phyloP scores from a whole-genome alignment of 2,888 invertebrate genomes.

The Aphidius colemani region DNA sequence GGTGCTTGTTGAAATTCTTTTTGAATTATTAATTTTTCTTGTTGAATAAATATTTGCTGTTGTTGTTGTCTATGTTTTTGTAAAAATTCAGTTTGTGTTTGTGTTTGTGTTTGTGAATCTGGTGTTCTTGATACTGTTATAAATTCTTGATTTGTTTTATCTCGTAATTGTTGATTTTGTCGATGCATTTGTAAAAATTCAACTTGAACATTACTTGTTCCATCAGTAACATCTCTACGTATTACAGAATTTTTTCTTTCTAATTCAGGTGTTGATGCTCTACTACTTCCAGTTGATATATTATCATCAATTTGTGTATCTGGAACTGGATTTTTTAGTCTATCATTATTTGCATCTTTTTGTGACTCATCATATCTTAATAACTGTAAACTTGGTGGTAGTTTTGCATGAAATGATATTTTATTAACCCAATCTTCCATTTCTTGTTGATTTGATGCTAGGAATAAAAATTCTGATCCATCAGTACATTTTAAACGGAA shows the following conservation, averaged over 20 bases:
- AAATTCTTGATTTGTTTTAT: constrained; percentile 47
- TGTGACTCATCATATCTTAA: constrained; percentile 78
- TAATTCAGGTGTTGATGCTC: constrained; percentile 60
- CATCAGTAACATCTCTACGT: constrained; percentile 49
- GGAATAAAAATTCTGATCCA: constrained; percentile 91
- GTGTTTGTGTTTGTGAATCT: constrained; percentile 61
- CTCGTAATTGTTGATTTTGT: constrained; percentile 56
- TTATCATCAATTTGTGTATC: constrained; percentile 50
- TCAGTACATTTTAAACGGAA: constrained; percentile 87
- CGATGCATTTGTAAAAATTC: constrained; percentile 53
- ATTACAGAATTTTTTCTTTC: constrained; percentile 58
- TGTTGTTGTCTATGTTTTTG: constrained; percentile 59
- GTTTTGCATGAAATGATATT: constrained; percentile 88
- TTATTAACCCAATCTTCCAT: constrained; percentile 92
- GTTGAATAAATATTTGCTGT: constrained; percentile 49
- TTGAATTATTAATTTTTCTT: constrained; percentile 42
- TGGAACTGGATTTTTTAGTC: constrained; percentile 43
- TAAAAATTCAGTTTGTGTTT: constrained; percentile 64
- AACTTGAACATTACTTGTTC: constrained; percentile 50
- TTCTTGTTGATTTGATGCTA: constrained; percentile 73
- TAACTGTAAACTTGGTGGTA: constrained; percentile 88
- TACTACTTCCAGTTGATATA: constrained; percentile 59
- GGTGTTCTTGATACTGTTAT: constrained; percentile 37
- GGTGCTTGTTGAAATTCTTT: constrained; percentile 42
- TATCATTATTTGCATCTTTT: constrained; percentile 42